These are phyloP conservation scores for Chironomus striatipennis DNA, from an alignment of 1,140 invertebrate species.

Conservation along the genomic window DNA sequence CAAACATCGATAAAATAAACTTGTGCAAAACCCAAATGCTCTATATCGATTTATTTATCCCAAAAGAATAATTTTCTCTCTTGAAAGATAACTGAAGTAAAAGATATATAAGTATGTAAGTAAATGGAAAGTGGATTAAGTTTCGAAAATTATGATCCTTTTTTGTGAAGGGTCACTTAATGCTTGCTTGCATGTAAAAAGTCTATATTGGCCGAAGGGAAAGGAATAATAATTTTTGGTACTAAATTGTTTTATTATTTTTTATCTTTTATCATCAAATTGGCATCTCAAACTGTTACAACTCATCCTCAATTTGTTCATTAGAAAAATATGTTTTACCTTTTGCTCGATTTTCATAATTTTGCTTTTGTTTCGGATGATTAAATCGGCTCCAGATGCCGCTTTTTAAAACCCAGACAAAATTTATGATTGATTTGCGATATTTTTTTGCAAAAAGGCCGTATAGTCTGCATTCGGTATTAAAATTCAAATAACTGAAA, in stretches of 20 bases:
- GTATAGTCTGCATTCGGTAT: neutral
- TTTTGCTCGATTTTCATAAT: neutral
- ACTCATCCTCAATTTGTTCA: neutral
- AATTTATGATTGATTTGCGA: too few relatives aligned
- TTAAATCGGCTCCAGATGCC: neutral
- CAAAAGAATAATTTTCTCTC: neutral
- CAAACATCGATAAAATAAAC: constrained; percentile 5
- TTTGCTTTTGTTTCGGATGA: neutral
- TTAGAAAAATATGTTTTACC: neutral
- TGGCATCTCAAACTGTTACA: neutral
- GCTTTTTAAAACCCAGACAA: too few relatives aligned
- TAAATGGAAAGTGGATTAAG: constrained; percentile 10
- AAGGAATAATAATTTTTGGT: neutral
- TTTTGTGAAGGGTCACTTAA: constrained; percentile 7
- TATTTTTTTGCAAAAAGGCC: neutral
- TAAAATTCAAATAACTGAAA: neutral
- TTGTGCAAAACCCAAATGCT: constrained; percentile 4
- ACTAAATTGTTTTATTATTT: neutral
- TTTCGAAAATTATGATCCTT: constrained; percentile 8
- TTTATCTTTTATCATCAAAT: constrained; percentile 7
- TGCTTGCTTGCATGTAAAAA: neutral
- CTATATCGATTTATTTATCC: constrained; percentile 7
- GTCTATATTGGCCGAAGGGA: neutral
- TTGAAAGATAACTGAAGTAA: neutral
- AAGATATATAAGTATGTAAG: neutral